Evolutionary conservation across 2,797 vertebrate genomes (phyloP).

Genomic region (Enteromius anoplus): DNA sequence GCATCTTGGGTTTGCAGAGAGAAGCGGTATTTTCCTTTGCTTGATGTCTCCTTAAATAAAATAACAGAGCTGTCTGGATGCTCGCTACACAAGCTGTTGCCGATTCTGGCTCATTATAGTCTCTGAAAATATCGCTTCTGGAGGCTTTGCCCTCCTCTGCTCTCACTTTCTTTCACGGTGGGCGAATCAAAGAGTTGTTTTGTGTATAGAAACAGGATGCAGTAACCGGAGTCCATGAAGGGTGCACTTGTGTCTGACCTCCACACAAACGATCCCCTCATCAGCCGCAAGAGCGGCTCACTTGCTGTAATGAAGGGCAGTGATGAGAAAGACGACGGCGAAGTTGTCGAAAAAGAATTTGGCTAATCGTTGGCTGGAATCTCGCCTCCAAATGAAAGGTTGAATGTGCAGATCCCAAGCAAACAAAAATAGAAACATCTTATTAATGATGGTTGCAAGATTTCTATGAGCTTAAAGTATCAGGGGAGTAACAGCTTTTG

Average conservation of each 20-base stretch:
- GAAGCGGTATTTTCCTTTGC: neutral
- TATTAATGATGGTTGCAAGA: neutral
- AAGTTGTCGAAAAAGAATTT: neutral
- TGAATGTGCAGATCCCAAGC: neutral
- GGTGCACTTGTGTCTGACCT: neutral
- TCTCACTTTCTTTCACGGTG: conserved; percentile 14
- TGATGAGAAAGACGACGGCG: conserved; percentile 13
- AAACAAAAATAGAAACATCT: neutral
- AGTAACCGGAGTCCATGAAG: neutral
- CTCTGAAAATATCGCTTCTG: conserved; percentile 26
- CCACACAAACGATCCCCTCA: conserved; percentile 6
- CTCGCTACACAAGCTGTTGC: neutral
- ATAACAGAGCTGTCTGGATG: conserved; percentile 33
- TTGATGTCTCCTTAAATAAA: conserved; percentile 48
- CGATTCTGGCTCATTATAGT: conserved; percentile 36
- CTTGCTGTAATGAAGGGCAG: conserved; percentile 36
- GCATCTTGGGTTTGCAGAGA: neutral
- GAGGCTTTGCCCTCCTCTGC: conserved; percentile 10
- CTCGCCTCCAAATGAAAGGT: conserved; percentile 22
- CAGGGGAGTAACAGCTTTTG: neutral
- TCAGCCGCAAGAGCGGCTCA: neutral
- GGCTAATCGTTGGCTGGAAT: conserved; percentile 28
- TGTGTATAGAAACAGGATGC: neutral
- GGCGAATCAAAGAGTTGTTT: conserved; percentile 10
- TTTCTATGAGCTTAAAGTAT: neutral